Base-by-base conservation (phyloP, 2,113 vertebrate genomes). In the Agelaius phoeniceus region DNA sequence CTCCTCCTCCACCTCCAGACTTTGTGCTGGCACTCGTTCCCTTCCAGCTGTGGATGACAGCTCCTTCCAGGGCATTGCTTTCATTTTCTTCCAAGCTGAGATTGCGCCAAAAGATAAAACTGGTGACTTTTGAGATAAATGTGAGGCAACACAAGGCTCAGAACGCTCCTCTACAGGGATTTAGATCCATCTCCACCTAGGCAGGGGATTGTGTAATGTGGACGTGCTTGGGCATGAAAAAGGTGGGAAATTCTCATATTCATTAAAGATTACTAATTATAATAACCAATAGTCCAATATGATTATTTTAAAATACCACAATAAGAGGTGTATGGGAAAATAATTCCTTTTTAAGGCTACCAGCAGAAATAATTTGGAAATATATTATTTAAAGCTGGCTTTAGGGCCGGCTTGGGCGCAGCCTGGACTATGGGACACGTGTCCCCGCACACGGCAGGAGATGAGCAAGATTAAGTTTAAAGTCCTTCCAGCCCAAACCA, bases 131-230 rank as follows among this genome's bases (percentile, higher is more conserved):
- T 5, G 44, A 30, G 30, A 39, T 10, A 10, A 33, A 18, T 0
- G 11, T 4, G 21, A 58, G 61, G 26, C 28, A 74, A 4, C 35
- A 1, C 1, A 1, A 3, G 3, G 9, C 15, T 26, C 23, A n/a
- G 35, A 49, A 15, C 0, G 30, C 11, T 55, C 65, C 41, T 49
- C 23, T 13, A 0, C 1, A 3, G n/a, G n/a, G 14, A 26, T 61
- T 65, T 2, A 27, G n/a, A 30, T 20, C 23, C 21, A 15, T 8
- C 28, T 71, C 63, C 65, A n/a, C 37, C 9, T 15, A 33, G 54
- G 16, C 2, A 4, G 31, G 31, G 9, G 49, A 43, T 28, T 67
- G 26, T 0, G 6, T 31, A 74, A 24, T 1, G 20, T 3, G 18
- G 58, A 16, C 0, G 1, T 8, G 75, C 37, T 23, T n/a, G 24